Conservation (phyloP, 2,113 vertebrate species). For the Gadus macrocephalus region DNA sequence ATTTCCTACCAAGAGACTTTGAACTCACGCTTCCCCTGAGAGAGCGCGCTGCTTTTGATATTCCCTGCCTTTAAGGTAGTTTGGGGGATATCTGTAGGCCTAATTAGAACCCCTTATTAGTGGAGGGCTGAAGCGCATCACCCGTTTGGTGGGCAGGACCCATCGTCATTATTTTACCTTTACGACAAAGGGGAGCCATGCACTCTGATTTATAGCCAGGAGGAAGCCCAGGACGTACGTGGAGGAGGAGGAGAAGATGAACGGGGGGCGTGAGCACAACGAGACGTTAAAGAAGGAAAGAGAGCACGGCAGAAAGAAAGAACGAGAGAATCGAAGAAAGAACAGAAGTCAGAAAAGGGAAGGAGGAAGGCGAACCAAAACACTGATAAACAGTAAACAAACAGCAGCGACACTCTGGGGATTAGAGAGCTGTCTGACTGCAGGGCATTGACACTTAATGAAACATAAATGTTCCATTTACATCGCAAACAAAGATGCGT, state of each 20-base stretch:
- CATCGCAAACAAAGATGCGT: too few species aligned
- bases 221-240: neutral
- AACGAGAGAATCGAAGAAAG: neutral
- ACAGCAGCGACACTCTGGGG: too few species aligned
- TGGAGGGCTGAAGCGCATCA: neutral
- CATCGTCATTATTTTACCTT: constrained; percentile 8
- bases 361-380: neutral
- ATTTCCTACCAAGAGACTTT: constrained; percentile 13
- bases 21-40: constrained; percentile 9
- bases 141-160: neutral
- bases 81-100: neutral
- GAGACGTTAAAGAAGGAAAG: neutral
- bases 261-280: neutral
- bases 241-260: too few species aligned
- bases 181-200: neutral
- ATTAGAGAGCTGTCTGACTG: too few species aligned
- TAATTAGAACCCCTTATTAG: constrained; percentile 17
- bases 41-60: constrained; percentile 15
- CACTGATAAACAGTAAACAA: too few species aligned
- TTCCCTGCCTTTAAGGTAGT: neutral
- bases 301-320: neutral
- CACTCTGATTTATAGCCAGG: neutral
- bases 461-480: too few species aligned
- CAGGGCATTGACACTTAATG: too few species aligned
- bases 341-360: neutral